phyloP scores from a whole-genome alignment of 2,113 vertebrate genomes.

The Myotis yumanensis region DNA sequence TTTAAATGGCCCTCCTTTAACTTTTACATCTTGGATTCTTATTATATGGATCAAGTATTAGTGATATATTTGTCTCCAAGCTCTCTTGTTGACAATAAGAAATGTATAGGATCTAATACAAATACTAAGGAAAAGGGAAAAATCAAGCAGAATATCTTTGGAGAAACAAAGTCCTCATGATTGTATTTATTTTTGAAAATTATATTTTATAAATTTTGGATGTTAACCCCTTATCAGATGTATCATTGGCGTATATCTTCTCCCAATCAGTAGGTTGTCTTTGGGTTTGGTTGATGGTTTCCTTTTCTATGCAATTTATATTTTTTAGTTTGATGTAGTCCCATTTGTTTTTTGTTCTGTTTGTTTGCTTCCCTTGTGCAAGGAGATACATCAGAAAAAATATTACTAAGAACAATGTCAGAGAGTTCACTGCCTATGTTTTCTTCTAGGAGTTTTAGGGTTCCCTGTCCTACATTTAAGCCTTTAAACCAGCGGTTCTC shows the following conservation, averaged over 20 bases:
- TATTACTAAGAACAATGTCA: background rate
- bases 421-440: background rate
- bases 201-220: background rate
- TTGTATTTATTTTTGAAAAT: background rate
- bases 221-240: background rate
- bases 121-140: background rate
- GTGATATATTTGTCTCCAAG: constrained; percentile 1
- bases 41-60: constrained; percentile 36
- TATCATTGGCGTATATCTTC: background rate
- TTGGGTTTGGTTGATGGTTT: background rate
- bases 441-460: background rate
- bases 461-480: background rate
- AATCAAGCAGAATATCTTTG: background rate
- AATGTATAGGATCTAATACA: background rate
- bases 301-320: background rate
- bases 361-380: background rate
- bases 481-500: background rate
- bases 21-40: constrained; percentile 44
- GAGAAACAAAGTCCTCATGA: background rate
- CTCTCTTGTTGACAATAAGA: background rate
- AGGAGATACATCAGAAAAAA: background rate
- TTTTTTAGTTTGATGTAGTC: background rate
- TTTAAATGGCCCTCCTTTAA: background rate
- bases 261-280: background rate
- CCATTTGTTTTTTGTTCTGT: background rate